These are phyloP conservation scores for Macrobrachium nipponense DNA, from an alignment of 1,140 invertebrate species.

Conservation along the genomic window DNA sequence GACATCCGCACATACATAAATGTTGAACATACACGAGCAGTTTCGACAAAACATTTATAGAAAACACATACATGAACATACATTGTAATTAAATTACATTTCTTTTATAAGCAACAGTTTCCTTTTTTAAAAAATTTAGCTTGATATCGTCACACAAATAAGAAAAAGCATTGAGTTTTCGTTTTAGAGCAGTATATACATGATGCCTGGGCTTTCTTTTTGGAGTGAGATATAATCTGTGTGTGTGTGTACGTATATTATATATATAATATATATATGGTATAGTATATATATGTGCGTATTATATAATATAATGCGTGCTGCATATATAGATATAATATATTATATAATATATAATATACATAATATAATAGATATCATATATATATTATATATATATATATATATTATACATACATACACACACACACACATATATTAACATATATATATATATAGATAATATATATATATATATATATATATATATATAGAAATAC, in stretches of 20 bases:
- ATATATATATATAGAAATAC: slow-evolving; percentile 13
- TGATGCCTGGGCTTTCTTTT: not conserved
- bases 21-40: no score
- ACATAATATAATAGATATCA: not conserved
- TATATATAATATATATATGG: slow-evolving; percentile 1
- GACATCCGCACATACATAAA: not conserved
- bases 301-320: no score
- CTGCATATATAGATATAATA: no score
- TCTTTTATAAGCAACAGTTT: no score
- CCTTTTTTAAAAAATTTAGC: no score
- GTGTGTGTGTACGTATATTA: slow-evolving; percentile 7
- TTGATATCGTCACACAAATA: not conserved
- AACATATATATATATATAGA: slow-evolving; percentile 33
- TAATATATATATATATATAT: slow-evolving; percentile 35
- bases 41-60: no score
- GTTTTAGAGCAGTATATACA: not conserved
- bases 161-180: not conserved
- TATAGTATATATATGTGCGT: no score
- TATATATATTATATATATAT: slow-evolving; percentile 4
- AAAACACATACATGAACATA: not conserved
- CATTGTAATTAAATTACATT: no score
- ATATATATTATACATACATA: no score
- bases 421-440: no score
- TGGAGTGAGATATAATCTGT: slow-evolving; percentile 11
- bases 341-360: slow-evolving; percentile 3